Evolutionary conservation across 1,140 invertebrate species (phyloP).

Genomic region (Calosoma granatense): DNA sequence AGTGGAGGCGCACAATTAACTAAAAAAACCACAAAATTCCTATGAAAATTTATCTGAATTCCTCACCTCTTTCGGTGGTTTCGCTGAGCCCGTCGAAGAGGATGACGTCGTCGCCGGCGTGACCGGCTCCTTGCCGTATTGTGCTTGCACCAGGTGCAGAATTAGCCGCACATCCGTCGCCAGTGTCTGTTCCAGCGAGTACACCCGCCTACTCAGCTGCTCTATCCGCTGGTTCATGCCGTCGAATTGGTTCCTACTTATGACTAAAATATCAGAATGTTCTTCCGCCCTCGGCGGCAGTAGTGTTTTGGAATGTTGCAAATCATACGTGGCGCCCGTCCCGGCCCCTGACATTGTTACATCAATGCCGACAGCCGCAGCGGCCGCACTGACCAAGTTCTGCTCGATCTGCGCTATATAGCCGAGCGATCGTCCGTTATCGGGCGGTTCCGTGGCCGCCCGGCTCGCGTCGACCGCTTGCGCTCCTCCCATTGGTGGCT

Average conservation of each 20-base stretch:
- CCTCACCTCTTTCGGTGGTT: constrained; percentile 18
- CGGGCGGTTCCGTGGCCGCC: background rate
- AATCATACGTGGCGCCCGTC: constrained; percentile 15
- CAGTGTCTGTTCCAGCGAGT: constrained; percentile 51
- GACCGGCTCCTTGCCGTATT: constrained; percentile 23
- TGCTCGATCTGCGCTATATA: background rate
- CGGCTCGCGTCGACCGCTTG: background rate
- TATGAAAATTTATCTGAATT: constrained; percentile 1
- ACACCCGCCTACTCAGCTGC: constrained; percentile 49
- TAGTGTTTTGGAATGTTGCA: constrained; percentile 28
- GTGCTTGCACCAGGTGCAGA: constrained; percentile 50
- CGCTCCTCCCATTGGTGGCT: no score
- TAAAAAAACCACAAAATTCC: background rate
- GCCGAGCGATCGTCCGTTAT: background rate
- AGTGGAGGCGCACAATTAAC: no score
- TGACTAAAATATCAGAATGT: constrained; percentile 26
- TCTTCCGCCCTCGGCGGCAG: background rate
- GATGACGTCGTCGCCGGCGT: background rate
- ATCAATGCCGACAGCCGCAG: background rate
- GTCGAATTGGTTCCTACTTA: constrained; percentile 35
- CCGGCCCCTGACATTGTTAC: background rate
- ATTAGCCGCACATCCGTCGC: constrained; percentile 56
- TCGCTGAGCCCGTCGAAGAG: no score
- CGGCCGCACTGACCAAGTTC: background rate
- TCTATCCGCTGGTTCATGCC: constrained; percentile 50